Evolutionary conservation across 2,113 vertebrate genomes (phyloP).

Genomic region (Hippoglossus stenolepis): DNA sequence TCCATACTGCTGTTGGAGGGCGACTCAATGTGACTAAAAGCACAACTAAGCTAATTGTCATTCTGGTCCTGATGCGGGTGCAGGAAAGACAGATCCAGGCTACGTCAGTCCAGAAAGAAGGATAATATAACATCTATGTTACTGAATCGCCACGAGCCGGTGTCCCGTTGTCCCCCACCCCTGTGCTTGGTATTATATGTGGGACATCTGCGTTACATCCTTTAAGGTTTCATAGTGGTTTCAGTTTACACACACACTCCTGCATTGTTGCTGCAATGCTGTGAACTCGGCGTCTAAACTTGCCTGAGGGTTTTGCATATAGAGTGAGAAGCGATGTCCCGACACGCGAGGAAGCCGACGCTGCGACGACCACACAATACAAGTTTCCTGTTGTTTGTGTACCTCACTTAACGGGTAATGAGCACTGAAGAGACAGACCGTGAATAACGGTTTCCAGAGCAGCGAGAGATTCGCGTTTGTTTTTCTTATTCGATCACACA

Average conservation of each 20-base stretch:
- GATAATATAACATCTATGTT: conserved; percentile 13
- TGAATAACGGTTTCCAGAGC: conserved; percentile 2
- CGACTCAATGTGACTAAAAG: conserved; percentile 58
- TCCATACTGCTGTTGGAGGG: conserved; percentile 45
- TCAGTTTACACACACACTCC: conserved; percentile 13
- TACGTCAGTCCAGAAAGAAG: conserved; percentile 17
- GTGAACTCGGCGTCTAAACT: conserved; percentile 30
- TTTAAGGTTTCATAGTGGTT: conserved; percentile 63
- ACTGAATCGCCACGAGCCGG: conserved; percentile 21
- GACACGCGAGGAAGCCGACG: conserved; percentile 48
- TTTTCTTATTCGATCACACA: background rate
- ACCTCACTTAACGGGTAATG: conserved; percentile 4
- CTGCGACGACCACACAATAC: conserved; percentile 34
- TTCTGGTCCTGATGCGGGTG: conserved; percentile 42
- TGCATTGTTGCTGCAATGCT: conserved; percentile 52
- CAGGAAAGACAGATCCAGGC: conserved; percentile 41
- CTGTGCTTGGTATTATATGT: conserved; percentile 56
- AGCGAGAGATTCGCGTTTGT: background rate
- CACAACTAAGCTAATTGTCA: conserved; percentile 56
- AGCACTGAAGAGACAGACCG: background rate
- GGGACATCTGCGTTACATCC: conserved; percentile 34
- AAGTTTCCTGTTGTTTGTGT: background rate
- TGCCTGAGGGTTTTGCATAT: conserved; percentile 49
- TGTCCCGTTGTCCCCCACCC: background rate
- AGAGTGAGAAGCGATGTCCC: conserved; percentile 44